phyloP scores from a whole-genome alignment of 2,888 invertebrate species.

The Oscheius sp. region DNA sequence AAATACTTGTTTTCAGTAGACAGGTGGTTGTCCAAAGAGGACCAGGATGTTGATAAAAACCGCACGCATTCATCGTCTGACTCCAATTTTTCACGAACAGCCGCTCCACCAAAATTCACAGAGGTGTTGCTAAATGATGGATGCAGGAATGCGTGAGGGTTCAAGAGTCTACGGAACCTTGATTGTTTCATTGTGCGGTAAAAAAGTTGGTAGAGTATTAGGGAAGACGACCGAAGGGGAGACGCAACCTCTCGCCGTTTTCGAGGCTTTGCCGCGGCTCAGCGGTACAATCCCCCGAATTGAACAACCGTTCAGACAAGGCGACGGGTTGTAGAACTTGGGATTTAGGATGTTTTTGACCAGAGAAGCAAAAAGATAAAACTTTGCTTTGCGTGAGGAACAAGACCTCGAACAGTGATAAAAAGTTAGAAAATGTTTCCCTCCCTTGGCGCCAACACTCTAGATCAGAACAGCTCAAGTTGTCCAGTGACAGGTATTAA shows the following conservation, averaged over 20 bases:
- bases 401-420: no score
- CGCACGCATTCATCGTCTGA: constrained; percentile 13
- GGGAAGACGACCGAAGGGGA: no score
- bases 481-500: no score
- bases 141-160: constrained; percentile 25
- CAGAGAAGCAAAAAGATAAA: no score
- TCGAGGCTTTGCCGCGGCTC: constrained; percentile 31
- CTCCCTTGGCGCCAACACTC: no score
- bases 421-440: no score
- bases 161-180: no score
- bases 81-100: constrained; percentile 19
- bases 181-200: not conserved
- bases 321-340: no score
- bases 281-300: constrained; percentile 29
- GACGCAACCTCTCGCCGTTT: constrained; percentile 12
- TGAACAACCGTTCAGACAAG: constrained; percentile 20
- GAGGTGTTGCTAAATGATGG: constrained; percentile 21
- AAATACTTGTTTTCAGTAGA: not conserved
- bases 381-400: no score
- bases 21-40: not conserved
- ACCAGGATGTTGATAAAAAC: not conserved
- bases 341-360: no score
- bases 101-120: not conserved
- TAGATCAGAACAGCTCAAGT: no score
- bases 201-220: not conserved